Evolutionary conservation across 2,888 invertebrate genomes (phyloP), one percentile per base, ranked within the genome.

Genomic region (Nasonovia ribisnigri): DNA sequence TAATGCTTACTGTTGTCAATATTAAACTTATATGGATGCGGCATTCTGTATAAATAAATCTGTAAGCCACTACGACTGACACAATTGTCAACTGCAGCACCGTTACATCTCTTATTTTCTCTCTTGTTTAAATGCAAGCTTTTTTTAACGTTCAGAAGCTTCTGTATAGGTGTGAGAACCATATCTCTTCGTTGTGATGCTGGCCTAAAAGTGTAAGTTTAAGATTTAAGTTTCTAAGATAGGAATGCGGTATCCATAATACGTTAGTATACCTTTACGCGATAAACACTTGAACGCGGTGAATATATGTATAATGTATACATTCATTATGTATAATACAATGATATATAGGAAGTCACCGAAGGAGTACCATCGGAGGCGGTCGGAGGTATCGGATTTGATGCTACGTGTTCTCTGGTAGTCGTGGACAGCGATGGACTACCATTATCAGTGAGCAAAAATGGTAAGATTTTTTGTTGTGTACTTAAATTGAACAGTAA

Each of bases 341-440:
- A n/a, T n/a, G n/a, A n/a, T n/a, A n/a, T n/a, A 60, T 60, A 98
- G 98, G 96, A 96, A 95, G 97, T 98, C 26, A 96, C 96, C n/a
- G 95, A 95, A 89, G 96, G 96, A 93, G 95, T 97, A 94, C 96
- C 96, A 95, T 96, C 96, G 92, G 95, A 96, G 94, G 96, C 95
- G 95, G 96, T 98, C n/a, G 97, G 97, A 96, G 98, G 98, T 36
- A 97, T 99, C 95, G 99, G 99, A 10, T 99, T 99, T 96, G 99
- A 99, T 96, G 99, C 99, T 36, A 99, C 99, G 26, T 99, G 99
- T 95, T 99, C 99, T 0, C 96, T 99, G 94, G 99, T 98, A 0
- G 97, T 97, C 13, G 95, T 99, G 84, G 98, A 98, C 95, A 96
- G 96, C 95, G 96, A 97, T 94, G 97, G 97, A 29, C 96, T 96